Conservation (phyloP, 2,797 vertebrate genomes). For the Nasua narica region DNA sequence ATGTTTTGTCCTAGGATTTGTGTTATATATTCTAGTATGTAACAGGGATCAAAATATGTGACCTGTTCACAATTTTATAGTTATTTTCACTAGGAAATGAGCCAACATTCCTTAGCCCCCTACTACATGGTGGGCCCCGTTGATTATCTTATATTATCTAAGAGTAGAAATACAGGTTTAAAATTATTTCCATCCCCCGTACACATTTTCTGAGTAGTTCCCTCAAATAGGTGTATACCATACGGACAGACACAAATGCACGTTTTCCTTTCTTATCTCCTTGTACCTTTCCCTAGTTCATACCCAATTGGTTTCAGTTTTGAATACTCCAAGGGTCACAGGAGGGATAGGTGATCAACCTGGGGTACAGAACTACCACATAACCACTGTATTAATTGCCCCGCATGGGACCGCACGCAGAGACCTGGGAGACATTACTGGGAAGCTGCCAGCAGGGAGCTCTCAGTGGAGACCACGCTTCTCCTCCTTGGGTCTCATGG, state of each 20-base stretch:
- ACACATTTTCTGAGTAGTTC: neutral
- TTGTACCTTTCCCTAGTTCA: neutral
- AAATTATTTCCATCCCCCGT: neutral
- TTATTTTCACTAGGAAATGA: constrained; percentile 28
- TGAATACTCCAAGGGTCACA: neutral
- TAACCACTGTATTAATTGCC: neutral
- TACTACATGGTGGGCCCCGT: neutral
- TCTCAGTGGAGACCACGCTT: neutral
- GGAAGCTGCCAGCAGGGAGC: neutral
- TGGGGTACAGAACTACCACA: neutral
- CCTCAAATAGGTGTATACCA: neutral
- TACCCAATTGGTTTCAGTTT: neutral
- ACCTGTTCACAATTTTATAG: neutral
- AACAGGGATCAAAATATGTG: neutral
- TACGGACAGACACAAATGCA: neutral
- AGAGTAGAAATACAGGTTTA: neutral
- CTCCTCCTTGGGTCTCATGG: neutral
- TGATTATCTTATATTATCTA: neutral
- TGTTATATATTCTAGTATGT: constrained; percentile 27
- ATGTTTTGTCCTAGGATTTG: constrained; percentile 37
- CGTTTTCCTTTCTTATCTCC: neutral
- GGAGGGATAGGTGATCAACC: fast-evolving
- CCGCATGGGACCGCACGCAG: neutral
- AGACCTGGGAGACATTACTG: neutral
- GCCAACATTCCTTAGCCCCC: neutral